A percentile compares a stretch with the other conserved stretches of the same genome.
phyloP scores from a whole-genome alignment of 2,113 vertebrate species.

The Equus quagga region DNA sequence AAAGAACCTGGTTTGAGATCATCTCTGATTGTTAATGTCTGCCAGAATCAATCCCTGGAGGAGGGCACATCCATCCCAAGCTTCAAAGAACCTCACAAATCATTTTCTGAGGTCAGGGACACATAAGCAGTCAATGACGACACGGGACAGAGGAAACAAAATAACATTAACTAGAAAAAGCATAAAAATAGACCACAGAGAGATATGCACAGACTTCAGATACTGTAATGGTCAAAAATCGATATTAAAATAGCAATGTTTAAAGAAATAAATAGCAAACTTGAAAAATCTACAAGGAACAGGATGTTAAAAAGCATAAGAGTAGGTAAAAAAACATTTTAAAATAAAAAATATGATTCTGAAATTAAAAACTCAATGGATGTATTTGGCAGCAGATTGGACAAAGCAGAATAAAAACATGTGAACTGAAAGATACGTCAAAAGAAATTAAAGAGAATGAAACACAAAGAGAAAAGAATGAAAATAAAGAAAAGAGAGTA shows the following conservation, averaged over 20 bases:
- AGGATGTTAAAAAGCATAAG: constrained; percentile 16
- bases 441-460: constrained; percentile 1
- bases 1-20: not conserved
- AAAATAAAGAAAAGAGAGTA: not conserved
- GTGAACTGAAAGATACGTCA: constrained; percentile 4
- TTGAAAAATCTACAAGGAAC: constrained; percentile 24
- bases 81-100: constrained; percentile 15
- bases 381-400: not conserved
- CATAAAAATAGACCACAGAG: not conserved
- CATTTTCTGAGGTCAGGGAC: not conserved
- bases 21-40: not conserved
- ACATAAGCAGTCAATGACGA: not conserved
- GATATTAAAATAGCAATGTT: not conserved
- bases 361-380: constrained; percentile 34
- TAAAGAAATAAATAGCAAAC: constrained; percentile 43
- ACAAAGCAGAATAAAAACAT: not conserved
- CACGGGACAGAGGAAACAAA: constrained; percentile 31
- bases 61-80: not conserved
- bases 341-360: not conserved
- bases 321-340: constrained; percentile 6
- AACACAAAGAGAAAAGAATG: not conserved
- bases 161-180: constrained; percentile 4
- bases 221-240: not conserved
- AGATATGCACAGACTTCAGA: constrained; percentile 31
- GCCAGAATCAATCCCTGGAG: not conserved